Evolutionary conservation across 2,888 invertebrate genomes (phyloP), one percentile per base, ranked within the genome.

Genomic region (Blomia tropicalis): DNA sequence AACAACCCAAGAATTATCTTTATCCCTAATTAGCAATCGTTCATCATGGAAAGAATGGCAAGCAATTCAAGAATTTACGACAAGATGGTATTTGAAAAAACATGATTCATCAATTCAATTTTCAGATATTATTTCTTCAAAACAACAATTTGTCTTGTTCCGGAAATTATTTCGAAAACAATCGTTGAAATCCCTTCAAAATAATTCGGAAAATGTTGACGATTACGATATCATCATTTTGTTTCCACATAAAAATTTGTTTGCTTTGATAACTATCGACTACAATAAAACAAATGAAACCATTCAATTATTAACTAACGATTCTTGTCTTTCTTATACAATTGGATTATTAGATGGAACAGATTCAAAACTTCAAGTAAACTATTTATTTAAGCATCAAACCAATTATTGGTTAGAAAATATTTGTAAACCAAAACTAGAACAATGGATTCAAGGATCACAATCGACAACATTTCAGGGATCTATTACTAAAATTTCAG

Each of bases 401-500:
- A 29, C 59, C n/a, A 3, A 43, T 19, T 32, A 30, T n/a, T 67
- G 67, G 67, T 51, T 67, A 14, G 43, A 60, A 43, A 30, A 29
- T 17, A 58, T 43, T 5, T 59, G 66, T 53, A 62, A 64, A 14
- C 64, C 60, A 22, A 67, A 67, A 63, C 32, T 67, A 22, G 11
- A 23, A 7, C 65, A 62, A 36, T 67, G 67, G 67, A 58, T 59
- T 25, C 51, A 51, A 59, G 22, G 43, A n/a, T 3, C 2, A n/a
- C 32, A 56, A n/a, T 30, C 29, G 17, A 54, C 41, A 14, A 32
- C 7, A 30, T 22, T 47, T 17, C 14, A 64, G 19, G 58, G 70
- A 2, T 87, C 88, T 0, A 74, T 90, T 47, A 75, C 77, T 63
- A 76, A 86, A 43, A 76, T 91, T 2, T 75, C 80, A 14, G 72